These are phyloP conservation scores for Podarcis muralis DNA, from an alignment of 2,113 vertebrate genomes.

Conservation along the genomic window DNA sequence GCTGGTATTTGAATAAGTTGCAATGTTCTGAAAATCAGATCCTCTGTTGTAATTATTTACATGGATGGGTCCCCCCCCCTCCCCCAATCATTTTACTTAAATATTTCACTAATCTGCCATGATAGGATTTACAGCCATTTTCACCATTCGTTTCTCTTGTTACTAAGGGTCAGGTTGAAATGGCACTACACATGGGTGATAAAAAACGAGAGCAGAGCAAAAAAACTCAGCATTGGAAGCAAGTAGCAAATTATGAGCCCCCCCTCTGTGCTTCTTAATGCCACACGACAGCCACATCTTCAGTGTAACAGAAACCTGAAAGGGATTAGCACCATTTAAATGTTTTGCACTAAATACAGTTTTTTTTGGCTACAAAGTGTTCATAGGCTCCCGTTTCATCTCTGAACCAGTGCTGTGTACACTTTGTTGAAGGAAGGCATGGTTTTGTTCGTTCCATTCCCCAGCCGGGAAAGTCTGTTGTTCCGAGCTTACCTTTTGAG, in stretches of 20 bases:
- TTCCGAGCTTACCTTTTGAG: conserved; percentile 70
- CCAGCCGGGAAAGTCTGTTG: conserved; percentile 53
- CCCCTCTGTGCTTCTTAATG: conserved; percentile 79
- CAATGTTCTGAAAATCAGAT: conserved; percentile 36
- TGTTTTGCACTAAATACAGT: conserved; percentile 49
- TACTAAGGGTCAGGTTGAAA: conserved; percentile 50
- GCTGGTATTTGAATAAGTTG: conserved; percentile 44
- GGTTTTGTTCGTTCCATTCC: conserved; percentile 82
- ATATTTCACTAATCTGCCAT: not conserved
- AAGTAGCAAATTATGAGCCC: conserved; percentile 62
- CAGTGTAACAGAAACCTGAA: conserved; percentile 65
- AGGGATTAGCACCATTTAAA: conserved; percentile 89
- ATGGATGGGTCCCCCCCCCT: not conserved
- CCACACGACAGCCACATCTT: conserved; percentile 69
- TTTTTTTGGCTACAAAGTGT: conserved; percentile 88
- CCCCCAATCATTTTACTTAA: not conserved
- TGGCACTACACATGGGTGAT: conserved; percentile 42
- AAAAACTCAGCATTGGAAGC: conserved; percentile 46
- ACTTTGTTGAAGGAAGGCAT: conserved; percentile 77
- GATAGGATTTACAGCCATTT: conserved; percentile 31
- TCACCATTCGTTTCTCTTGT: conserved; percentile 31
- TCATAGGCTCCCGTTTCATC: conserved; percentile 82
- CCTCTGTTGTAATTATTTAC: not conserved
- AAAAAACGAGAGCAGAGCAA: conserved; percentile 40
- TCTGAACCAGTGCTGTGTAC: conserved; percentile 68